Base-by-base conservation (phyloP, 2,888 invertebrate genomes). In the Laspeyria flexula region DNA sequence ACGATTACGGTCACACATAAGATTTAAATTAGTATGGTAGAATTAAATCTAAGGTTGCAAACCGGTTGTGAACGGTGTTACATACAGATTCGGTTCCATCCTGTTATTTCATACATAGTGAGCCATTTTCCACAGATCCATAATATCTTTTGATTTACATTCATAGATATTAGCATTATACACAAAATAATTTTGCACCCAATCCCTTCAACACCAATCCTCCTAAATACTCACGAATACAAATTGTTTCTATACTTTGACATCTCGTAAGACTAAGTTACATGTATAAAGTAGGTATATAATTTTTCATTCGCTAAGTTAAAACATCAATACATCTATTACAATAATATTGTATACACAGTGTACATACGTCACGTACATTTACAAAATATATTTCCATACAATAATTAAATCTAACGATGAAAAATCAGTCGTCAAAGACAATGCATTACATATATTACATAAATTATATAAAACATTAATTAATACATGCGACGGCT, bases 341-440 rank as follows among this genome's bases (percentile, higher is more conserved):
- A 72, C 70, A 71, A 65, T 75, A 76, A 75, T 73, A 78, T 72
- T 88, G 86, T 87, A 88, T 73, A 74, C 64, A 68, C 65, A 69
- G 70, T 57, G 62, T 62, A 69, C 56, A 13, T 35, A 71, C 39
- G 77, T 75, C 79, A 83, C 77, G 72, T 82, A 82, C 72, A 81
- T 66, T 82, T 83, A 83, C 77, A 85, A 86, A 83, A 83, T 80
- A 79, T 83, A 75, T 71, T 59, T 39, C 71, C 69, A 69, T 77
- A 78, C 75, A 75, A 71, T 73, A 67, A 68, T 62, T 61, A 65
- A 79, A 79, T 77, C 83, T 89, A 85, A 81, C 76, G 70, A 85
- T 85, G 84, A 90, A 90, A 69, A 89, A 89, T 91, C 90, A 90
- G 90, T 91, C 90, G 80, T 84, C 76, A 79, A 81, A 86, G 86